Base-by-base conservation (phyloP, 2,113 vertebrate genomes). In the Halcyon senegalensis region DNA sequence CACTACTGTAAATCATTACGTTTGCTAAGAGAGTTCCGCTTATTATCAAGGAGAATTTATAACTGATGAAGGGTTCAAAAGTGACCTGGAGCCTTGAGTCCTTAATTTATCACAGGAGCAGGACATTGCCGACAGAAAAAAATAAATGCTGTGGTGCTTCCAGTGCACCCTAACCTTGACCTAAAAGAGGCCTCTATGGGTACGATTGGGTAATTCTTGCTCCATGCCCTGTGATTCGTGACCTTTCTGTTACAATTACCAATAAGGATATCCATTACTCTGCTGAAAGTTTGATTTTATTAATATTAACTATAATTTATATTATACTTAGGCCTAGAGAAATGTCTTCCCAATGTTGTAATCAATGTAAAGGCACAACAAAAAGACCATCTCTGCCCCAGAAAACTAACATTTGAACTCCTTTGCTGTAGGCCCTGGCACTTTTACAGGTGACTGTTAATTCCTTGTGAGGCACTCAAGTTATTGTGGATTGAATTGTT, bases 11-110 rank as follows among this genome's bases (percentile, higher is more conserved):
- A 94, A 95, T 96, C 87, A 95, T 80, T 93, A 55, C 33, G 28
- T 87, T 96, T 96, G 70, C 90, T 92, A 88, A 86, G 73, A 67
- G 80, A 74, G 41, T 89, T 96, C 87, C 95, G 93, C 69, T 84
- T 94, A 91, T 90, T 93, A 75, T 90, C 88, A 94, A 79, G 77
- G 89, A 76, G 41, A 86, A 94, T 96, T 95, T 97, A 82, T 92
- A 92, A 89, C 88, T 84, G 80, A 84, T 77, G 78, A 76, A 80
- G 73, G 70, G 21, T 80, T 93, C 64, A 90, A 50, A 88, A 94
- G 78, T 77, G 81, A 96, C 94, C 89, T 48, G 37, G 53, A 90
- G 79, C 80, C 80, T 94, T 78, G 62, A 91, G 41, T 88, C 31
- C 53, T 82, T 80, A 74, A 97, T 96, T 97, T 86, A 90, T 96